Conservation (phyloP, 2,888 invertebrate species). For the Hecatera dysodea region DNA sequence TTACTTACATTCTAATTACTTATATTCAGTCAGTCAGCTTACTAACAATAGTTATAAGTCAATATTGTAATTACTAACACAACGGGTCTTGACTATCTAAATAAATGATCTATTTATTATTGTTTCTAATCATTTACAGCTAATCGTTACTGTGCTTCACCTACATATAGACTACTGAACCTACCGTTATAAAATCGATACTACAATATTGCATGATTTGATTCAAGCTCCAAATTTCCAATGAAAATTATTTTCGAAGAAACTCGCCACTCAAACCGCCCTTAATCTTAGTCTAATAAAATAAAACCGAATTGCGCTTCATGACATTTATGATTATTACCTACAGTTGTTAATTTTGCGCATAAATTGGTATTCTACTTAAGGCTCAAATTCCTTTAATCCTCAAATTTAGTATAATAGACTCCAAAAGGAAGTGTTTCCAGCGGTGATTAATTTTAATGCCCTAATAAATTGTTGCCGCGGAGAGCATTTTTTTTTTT, state of each 20-base stretch:
- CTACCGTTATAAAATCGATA: too few species aligned
- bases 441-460: slow-evolving; percentile 60
- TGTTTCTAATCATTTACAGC: too few species aligned
- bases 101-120: too few species aligned
- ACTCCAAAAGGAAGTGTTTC: slow-evolving; percentile 53
- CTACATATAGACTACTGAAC: too few species aligned
- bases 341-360: slow-evolving; percentile 58
- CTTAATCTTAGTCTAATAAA: slow-evolving; percentile 41
- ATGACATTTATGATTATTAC: slow-evolving; percentile 65
- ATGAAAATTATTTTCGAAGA: slow-evolving; percentile 19
- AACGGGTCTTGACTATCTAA: too few species aligned
- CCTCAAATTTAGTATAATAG: slow-evolving; percentile 61
- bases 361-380: slow-evolving; percentile 42
- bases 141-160: too few species aligned
- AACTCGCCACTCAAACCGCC: slow-evolving; percentile 3
- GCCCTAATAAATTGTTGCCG: slow-evolving; percentile 48
- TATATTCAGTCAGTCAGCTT: too few species aligned
- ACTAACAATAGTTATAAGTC: too few species aligned
- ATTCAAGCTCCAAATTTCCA: slow-evolving; percentile 8
- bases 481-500: slow-evolving; percentile 41
- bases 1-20: too few species aligned
- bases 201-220: too few species aligned
- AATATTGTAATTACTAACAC: too few species aligned
- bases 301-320: slow-evolving; percentile 49
- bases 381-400: slow-evolving; percentile 57